phyloP scores from a whole-genome alignment of 2,888 invertebrate genomes.

The Amblyjoppa fuscipennis region DNA sequence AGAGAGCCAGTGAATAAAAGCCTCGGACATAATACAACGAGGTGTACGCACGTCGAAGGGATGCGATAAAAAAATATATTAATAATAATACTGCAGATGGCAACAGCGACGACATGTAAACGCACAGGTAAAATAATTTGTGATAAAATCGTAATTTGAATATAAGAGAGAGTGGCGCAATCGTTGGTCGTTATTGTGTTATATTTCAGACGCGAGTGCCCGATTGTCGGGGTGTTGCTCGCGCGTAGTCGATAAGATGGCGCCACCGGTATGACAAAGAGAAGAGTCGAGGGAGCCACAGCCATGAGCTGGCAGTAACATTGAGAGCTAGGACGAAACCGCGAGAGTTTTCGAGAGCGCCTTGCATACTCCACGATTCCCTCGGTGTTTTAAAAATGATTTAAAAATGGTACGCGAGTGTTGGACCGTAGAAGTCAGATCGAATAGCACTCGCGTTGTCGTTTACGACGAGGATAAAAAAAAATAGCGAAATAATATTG shows the following conservation, averaged over 20 bases:
- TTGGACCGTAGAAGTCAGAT: not conserved
- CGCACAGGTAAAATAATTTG: not conserved
- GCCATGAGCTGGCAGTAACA: slow-evolving; percentile 39
- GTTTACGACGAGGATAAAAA: not conserved
- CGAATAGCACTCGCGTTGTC: not conserved
- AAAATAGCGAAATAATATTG: not conserved
- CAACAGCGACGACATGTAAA: too few relatives aligned
- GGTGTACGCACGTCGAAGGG: not conserved
- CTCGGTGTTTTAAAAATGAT: not conserved
- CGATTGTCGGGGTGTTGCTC: slow-evolving; percentile 33
- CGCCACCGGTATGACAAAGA: slow-evolving; percentile 68
- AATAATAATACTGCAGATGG: too few relatives aligned
- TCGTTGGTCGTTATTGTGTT: not conserved
- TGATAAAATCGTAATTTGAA: not conserved
- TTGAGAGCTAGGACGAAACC: not conserved
- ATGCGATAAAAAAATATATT: not conserved
- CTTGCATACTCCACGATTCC: not conserved
- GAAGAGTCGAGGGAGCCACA: slow-evolving; percentile 32
- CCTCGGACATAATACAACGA: slow-evolving; percentile 44
- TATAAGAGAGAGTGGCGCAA: not conserved
- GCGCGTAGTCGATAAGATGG: slow-evolving; percentile 68
- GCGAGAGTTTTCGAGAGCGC: slow-evolving; percentile 3
- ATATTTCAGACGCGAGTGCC: slow-evolving; percentile 11
- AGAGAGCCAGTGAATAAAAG: slow-evolving; percentile 19
- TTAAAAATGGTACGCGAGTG: not conserved